A percentile compares a stretch with the other conserved stretches of the same genome.
phyloP scores from a whole-genome alignment of 2,888 invertebrate species.

The Strigamia crassipes region DNA sequence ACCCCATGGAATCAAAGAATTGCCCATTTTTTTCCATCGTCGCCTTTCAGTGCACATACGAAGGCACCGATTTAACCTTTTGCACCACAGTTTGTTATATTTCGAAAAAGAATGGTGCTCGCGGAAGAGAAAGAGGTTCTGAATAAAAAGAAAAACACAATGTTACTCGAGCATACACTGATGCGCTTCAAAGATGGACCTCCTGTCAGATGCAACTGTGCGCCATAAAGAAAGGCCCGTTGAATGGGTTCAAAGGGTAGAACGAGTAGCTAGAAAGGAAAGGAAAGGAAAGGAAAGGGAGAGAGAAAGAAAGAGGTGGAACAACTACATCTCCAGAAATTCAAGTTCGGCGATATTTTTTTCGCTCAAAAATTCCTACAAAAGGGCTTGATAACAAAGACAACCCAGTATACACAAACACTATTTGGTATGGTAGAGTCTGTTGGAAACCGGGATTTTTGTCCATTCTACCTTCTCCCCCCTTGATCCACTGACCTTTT shows the following conservation, averaged over 20 bases:
- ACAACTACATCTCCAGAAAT: slow-evolving; percentile 31
- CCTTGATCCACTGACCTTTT: slow-evolving; percentile 22
- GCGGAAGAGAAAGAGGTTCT: not conserved
- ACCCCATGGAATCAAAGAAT: slow-evolving; percentile 19
- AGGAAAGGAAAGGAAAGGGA: slow-evolving; percentile 23
- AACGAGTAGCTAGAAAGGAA: not conserved
- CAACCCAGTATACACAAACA: slow-evolving; percentile 20
- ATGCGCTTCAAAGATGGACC: slow-evolving; percentile 40
- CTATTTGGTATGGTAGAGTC: slow-evolving; percentile 29
- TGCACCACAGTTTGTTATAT: slow-evolving; percentile 5
- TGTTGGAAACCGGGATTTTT: not conserved
- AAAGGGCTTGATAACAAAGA: slow-evolving; percentile 23
- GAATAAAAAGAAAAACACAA: slow-evolving; percentile 32
- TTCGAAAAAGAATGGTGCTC: not conserved
- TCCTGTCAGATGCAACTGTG: slow-evolving; percentile 37
- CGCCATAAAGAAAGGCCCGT: slow-evolving; percentile 3
- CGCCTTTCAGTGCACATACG: not conserved
- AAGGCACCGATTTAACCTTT: slow-evolving; percentile 17
- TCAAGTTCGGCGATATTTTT: slow-evolving; percentile 28
- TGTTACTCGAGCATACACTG: slow-evolving; percentile 38
- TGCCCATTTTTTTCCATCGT: not conserved
- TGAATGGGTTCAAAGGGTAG: slow-evolving; percentile 40
- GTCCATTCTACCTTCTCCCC: not conserved
- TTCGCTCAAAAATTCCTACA: not conserved
- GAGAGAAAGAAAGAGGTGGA: not conserved